Base-by-base conservation (phyloP, 2,797 vertebrate genomes). In the Crypturellus tataupa region DNA sequence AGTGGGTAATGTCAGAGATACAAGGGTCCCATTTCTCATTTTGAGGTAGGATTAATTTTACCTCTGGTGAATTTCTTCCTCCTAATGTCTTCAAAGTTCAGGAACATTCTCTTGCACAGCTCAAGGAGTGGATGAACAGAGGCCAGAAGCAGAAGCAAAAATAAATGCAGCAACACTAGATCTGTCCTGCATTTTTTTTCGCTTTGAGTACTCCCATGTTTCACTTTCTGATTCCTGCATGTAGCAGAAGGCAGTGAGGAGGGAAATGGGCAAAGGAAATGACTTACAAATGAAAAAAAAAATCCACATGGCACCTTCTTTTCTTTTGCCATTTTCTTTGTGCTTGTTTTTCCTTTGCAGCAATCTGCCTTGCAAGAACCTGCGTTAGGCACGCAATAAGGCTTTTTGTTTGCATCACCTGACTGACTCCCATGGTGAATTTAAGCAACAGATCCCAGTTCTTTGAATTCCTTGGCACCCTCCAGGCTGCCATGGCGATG, bases 371-470 rank as follows among this genome's bases (percentile, higher is more conserved):
- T 87, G 58, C 51, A 93, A 82, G 83, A 94, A 84, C 95, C 40
- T 90, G 46, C 78, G 75, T 90, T 86, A 94, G 81, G 69, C 85
- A 75, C n/a, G 69, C 51, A 92, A 25, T 75, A 85, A 56, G 73
- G 83, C 75, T 90, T 90, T 95, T 94, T 80, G 77, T 95, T 97
- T 97, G 90, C 64, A 82, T 93, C 85, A 93, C 95, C 85, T 97
- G 94, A 96, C 91, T 71, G 78, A 86, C 58, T 94, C 95, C 89
- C 35, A 40, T 84, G 68, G 91, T 90, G 95, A 95, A 82, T 51
- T 94, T 86, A 71, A 93, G 95, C 75, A 94, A 90, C 20, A 80
- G 83, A 87, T 89, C 90, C 75, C 58, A 85, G 55, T 65, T 85
- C 40, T 88, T 92, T 95, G n/a, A 92, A 78, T 94, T 94, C 75